phyloP scores from a whole-genome alignment of 2,797 vertebrate genomes.

The Ceryle rudis region DNA sequence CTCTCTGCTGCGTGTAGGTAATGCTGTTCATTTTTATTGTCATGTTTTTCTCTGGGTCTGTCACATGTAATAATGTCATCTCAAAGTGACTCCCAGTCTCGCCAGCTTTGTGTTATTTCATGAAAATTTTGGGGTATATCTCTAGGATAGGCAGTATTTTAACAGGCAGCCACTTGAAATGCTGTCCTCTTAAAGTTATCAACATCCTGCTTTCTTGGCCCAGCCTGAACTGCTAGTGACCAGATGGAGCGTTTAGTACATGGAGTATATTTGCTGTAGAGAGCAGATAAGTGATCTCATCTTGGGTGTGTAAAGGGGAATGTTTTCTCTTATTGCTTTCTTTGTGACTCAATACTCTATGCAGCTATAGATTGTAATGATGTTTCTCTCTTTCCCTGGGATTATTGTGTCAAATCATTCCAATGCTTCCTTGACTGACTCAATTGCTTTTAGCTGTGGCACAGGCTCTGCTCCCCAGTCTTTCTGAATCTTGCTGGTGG shows the following conservation, averaged over 20 bases:
- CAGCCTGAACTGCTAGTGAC: neutral
- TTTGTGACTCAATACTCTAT: neutral
- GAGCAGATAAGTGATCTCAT: slow-evolving; percentile 4
- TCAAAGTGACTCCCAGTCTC: neutral
- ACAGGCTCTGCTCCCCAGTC: neutral
- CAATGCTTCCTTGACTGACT: neutral
- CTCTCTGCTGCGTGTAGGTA: neutral
- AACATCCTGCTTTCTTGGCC: neutral
- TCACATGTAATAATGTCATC: neutral
- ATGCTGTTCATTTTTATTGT: neutral
- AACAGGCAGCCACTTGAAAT: neutral
- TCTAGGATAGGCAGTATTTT: neutral
- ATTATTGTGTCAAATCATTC: neutral
- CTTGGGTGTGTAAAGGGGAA: neutral
- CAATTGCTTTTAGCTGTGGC: neutral
- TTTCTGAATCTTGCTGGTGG: neutral
- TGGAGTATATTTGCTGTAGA: neutral
- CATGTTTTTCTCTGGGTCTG: neutral
- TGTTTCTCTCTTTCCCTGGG: neutral
- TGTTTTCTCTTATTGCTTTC: neutral
- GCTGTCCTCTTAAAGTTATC: neutral
- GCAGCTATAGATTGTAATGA: neutral
- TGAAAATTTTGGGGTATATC: neutral
- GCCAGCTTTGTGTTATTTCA: neutral
- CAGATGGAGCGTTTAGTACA: neutral